These are phyloP conservation scores for Proterorhinus semilunaris DNA, from an alignment of 2,113 vertebrate species.

Conservation along the genomic window DNA sequence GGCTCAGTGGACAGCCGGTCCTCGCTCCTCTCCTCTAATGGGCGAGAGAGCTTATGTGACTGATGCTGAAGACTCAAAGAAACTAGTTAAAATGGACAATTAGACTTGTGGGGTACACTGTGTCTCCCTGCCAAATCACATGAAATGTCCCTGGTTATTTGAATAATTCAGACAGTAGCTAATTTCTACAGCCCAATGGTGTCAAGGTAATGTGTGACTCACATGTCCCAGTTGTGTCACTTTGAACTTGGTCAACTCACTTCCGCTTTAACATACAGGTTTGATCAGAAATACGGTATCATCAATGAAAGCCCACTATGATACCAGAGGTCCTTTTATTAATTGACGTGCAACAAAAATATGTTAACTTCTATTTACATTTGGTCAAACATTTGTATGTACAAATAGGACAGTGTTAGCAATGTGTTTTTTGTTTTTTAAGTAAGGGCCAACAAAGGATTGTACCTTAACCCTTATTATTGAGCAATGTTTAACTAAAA, in stretches of 20 bases:
- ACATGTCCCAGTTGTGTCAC: slow-evolving; percentile 90
- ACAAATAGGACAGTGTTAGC: no score
- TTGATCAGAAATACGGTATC: slow-evolving; percentile 17
- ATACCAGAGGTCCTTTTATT: neutral
- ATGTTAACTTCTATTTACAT: neutral
- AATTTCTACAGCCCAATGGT: slow-evolving; percentile 92
- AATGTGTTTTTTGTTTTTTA: no score
- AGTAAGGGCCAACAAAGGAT: no score
- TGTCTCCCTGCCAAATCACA: slow-evolving; percentile 87
- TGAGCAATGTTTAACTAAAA: neutral
- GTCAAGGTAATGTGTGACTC: slow-evolving; percentile 92
- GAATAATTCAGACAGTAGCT: slow-evolving; percentile 95
- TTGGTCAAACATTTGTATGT: no score
- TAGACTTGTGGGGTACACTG: slow-evolving; percentile 73
- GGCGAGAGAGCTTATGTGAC: slow-evolving; percentile 89
- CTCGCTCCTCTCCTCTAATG: slow-evolving; percentile 82
- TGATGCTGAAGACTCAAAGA: slow-evolving; percentile 87
- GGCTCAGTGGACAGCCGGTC: slow-evolving; percentile 80
- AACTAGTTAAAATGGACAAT: slow-evolving; percentile 97
- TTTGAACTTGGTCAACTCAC: slow-evolving; percentile 86
- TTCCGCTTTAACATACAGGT: slow-evolving; percentile 42
- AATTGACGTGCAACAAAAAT: neutral
- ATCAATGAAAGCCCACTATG: slow-evolving; percentile 44
- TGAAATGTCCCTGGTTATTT: slow-evolving; percentile 99
- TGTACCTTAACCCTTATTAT: no score